Evolutionary conservation across 2,888 invertebrate genomes (phyloP), one percentile per base, ranked within the genome.

Genomic region (Drosophila limbata): DNA sequence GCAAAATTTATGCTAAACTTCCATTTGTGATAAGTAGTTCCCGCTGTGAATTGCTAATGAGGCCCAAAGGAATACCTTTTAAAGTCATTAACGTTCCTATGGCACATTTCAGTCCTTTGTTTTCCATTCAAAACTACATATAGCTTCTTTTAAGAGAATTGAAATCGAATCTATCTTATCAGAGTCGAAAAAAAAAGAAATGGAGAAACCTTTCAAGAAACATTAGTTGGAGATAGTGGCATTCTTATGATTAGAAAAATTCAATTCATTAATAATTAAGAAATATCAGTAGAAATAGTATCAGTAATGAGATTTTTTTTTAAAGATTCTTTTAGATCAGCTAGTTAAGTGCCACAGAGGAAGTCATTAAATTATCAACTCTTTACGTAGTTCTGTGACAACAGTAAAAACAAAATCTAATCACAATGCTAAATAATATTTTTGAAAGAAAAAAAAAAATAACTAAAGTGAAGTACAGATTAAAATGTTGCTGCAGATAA

Each of bases 401-500:
- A 45, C 44, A 25, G 21, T 10, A 39, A 55, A 47, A 60, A 44
- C 25, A 62, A 64, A 79, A 79, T 77, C 77, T 79, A 83, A 81
- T 77, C 79, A 74, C 4, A 81, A 77, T 77, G 64, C 68, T 73
- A 73, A 83, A 79, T 79, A 73, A 74, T 79, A 70, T 66, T 73
- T 69, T 53, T 48, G 13, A 17, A 35, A 40, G 5, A 8, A 31
- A 33, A 55, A 55, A 21, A 21, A 4, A 21, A 33, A 11, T 45
- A 45, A 56, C 19, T 44, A 28, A 35, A 56, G 25, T 84, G 69
- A 69, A 85, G 85, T 79, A 63, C 59, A 86, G 87, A 86, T 83
- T 86, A 86, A 84, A 86, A 81, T 83, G 69, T 81, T 79, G 63
- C 52, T 70, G 81, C 77, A 83, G 87, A 86, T 83, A 84, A 83